phyloP scores from a whole-genome alignment of 2,888 invertebrate species.

The Suillia variegata region DNA sequence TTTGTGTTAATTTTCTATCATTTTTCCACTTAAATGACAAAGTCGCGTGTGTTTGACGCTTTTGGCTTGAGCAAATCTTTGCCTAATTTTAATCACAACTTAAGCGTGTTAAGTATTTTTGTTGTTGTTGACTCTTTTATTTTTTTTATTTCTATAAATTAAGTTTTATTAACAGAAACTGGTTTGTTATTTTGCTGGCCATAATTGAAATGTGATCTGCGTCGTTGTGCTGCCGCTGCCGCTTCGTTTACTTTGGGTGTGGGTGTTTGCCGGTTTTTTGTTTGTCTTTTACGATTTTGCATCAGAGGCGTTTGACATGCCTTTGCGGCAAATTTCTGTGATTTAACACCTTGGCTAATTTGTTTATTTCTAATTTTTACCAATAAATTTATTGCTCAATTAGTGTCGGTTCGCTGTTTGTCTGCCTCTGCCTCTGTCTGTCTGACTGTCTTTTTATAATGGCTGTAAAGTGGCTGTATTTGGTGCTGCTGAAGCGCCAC shows the following conservation, averaged over 20 bases:
- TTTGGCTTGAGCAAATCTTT: neutral
- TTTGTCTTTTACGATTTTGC: too few species aligned
- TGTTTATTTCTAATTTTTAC: neutral
- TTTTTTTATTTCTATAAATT: too few species aligned
- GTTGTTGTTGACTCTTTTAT: neutral
- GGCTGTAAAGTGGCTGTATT: neutral
- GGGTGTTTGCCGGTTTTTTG: too few species aligned
- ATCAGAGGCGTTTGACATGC: too few species aligned
- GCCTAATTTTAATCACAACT: neutral
- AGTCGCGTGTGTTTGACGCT: neutral
- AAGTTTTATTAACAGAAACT: neutral
- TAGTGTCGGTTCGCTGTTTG: too few species aligned
- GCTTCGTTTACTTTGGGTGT: too few species aligned
- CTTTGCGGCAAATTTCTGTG: too few species aligned
- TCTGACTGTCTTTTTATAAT: neutral
- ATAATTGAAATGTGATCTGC: neutral
- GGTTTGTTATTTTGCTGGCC: neutral
- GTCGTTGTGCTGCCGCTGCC: too few species aligned
- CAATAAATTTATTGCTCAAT: slow-evolving; percentile 1
- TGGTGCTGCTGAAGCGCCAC: neutral
- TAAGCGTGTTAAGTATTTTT: too few species aligned
- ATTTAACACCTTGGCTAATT: neutral
- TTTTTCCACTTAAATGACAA: too few species aligned
- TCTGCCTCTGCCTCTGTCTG: neutral
- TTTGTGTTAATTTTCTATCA: neutral